phyloP scores from a whole-genome alignment of 1,140 invertebrate species.

The Episyrphus balteatus region DNA sequence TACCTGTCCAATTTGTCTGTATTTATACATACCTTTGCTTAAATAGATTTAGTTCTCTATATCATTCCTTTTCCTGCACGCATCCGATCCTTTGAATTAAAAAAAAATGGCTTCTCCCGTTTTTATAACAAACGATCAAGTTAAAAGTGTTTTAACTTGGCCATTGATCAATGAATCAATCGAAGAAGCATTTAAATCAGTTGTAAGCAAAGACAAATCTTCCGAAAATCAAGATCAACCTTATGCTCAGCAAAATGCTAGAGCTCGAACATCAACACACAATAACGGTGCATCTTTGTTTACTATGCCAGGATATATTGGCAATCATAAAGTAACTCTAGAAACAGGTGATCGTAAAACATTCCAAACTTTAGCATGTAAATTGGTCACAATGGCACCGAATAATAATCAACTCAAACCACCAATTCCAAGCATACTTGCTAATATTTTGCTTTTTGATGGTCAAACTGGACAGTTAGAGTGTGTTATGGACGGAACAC shows the following conservation, averaged over 20 bases:
- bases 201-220: no score
- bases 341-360: neutral
- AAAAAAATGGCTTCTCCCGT: no score
- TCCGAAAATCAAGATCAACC: no score
- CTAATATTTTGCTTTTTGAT: constrained; percentile 39
- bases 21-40: no score
- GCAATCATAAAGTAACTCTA: constrained; percentile 17
- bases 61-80: no score
- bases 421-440: constrained; percentile 36
- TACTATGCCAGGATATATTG: constrained; percentile 40
- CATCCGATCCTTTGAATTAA: no score
- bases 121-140: constrained; percentile 5
- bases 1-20: no score
- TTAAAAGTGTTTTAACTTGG: constrained; percentile 19
- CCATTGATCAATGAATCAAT: constrained; percentile 22
- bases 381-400: constrained; percentile 38
- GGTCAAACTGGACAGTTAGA: constrained; percentile 35
- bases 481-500: constrained; percentile 34
- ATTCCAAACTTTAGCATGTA: constrained; percentile 37
- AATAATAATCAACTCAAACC: constrained; percentile 23
- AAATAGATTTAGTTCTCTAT: no score
- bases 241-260: no score
- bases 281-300: constrained; percentile 17
- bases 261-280: no score
- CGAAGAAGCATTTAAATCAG: constrained; percentile 18